Percentiles rank a stretch among this genome's conserved stretches.
These are phyloP conservation scores for Urophycis tenuis DNA, from an alignment of 2,797 vertebrate genomes.

Conservation along the genomic window DNA sequence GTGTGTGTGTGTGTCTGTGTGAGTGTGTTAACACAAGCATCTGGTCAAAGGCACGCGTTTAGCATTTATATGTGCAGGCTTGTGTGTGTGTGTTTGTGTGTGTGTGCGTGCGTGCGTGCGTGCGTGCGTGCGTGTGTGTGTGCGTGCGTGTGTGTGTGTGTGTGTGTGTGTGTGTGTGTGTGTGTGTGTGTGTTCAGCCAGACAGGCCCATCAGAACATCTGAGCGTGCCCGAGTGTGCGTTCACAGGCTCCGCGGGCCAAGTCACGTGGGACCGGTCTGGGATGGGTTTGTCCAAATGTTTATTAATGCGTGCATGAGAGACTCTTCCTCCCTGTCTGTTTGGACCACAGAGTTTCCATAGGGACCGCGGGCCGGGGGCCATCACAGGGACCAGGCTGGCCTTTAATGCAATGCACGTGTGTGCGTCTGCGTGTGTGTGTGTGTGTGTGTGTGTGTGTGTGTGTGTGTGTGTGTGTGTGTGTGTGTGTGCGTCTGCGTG, in stretches of 20 bases:
- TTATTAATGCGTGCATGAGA: neutral
- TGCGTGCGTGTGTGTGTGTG: neutral
- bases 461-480: too few relatives aligned
- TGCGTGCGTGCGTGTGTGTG: neutral
- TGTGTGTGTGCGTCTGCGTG: too few relatives aligned
- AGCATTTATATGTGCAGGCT: too few relatives aligned
- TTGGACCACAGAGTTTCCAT: neutral
- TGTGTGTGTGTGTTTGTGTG: neutral
- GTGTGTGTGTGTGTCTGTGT: neutral
- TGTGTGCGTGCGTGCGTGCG: neutral
- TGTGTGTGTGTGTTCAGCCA: neutral
- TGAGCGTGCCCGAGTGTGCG: neutral
- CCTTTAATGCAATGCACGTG: neutral
- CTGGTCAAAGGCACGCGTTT: too few relatives aligned
- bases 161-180: neutral
- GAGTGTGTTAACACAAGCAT: too few relatives aligned
- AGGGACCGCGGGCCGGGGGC: neutral
- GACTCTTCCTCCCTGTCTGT: neutral
- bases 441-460: neutral
- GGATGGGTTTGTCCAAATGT: neutral
- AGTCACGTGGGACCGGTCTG: neutral
- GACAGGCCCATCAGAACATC: neutral
- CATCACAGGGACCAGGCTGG: neutral
- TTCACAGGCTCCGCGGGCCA: conserved; percentile 8
- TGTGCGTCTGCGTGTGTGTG: neutral